Base-by-base conservation (phyloP, 2,113 vertebrate species). In the Echinops telfairi region DNA sequence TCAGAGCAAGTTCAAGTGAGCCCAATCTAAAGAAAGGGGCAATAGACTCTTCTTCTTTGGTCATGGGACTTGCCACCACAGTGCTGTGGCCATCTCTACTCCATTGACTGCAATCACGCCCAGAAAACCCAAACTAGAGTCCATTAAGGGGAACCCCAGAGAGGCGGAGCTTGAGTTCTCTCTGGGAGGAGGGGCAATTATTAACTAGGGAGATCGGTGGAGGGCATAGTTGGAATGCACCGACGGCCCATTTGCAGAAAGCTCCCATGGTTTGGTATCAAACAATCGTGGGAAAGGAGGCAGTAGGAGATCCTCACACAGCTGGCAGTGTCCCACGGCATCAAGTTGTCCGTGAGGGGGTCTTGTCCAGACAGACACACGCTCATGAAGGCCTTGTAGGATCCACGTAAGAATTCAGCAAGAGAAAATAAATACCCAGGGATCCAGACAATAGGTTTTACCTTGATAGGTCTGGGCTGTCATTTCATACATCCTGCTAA, bases 241-340 rank as follows among this genome's bases (percentile, higher is more conserved):
- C 25, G 6, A 3, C n/a, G 17, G 47, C 2, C 27, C 58, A 6
- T 43, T 84, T 6, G 47, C 38, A 76, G 78, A 58, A 1, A 10
- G 27, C 10, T 53, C 47, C 9, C 47, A 53, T 53, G 47, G 47
- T 78, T 40, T 60, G 25, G 5, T 31, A 7, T 15, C 73, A 53
- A 31, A 82, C 64, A 25, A 23, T 78, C 53, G 19, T 9, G 33
- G 77, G 15, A 10, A 73, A 60, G 36, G 36, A 8, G 40, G 1
- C 7, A 8, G 19, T 8, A 27, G 33, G 43, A 27, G 31, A 8
- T 5, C 4, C 4, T 23, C 22, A 6, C 25, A 12, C 1, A 1
- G 9, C 43, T 2, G 1, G 2, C 68, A 17, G 0, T 12, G 40
- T 12, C 66, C 23, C 25, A 19, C 60, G 11, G 60, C 19, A 25